Percentiles rank a stretch among this genome's conserved stretches.
Evolutionary conservation across 2,888 invertebrate species (phyloP).

Genomic region (Folsomia manolachei): DNA sequence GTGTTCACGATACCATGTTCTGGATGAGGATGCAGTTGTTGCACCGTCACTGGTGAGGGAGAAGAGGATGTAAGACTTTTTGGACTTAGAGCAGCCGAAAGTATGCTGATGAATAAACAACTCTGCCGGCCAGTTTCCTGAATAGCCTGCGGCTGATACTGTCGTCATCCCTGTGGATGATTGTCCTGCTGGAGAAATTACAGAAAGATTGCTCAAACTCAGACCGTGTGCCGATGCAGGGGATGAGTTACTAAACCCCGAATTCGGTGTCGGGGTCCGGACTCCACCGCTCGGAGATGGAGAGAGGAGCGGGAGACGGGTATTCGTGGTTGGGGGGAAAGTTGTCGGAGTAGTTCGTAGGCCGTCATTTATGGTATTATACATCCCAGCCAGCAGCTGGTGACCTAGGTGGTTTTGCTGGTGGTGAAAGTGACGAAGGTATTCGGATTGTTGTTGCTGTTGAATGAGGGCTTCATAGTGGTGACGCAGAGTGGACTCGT

Average conservation of each 20-base stretch:
- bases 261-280: conserved; percentile 36
- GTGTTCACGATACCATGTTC: background rate
- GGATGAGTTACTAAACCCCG: no score
- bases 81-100: conserved; percentile 45
- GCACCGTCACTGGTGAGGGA: conserved; percentile 49
- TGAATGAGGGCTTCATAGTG: conserved; percentile 21
- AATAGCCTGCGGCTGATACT: background rate
- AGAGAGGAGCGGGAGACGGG: conserved; percentile 41
- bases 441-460: conserved; percentile 33
- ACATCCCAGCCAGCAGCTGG: conserved; percentile 7
- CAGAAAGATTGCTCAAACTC: conserved; percentile 22
- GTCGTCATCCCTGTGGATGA: conserved; percentile 19
- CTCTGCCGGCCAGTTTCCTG: conserved; percentile 41
- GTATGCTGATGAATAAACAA: conserved; percentile 43
- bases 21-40: conserved; percentile 27
- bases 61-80: conserved; percentile 48
- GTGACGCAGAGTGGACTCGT: conserved; percentile 11
- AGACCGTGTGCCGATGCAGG: conserved; percentile 15
- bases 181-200: conserved; percentile 13
- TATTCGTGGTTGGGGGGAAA: conserved; percentile 30
- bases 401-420: conserved; percentile 20
- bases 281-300: conserved; percentile 30
- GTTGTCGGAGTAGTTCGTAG: conserved; percentile 31
- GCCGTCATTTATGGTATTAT: background rate
- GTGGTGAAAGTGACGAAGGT: conserved; percentile 34